phyloP scores from a whole-genome alignment of 1,140 invertebrate genomes.

The Tetragonula clypearis region DNA sequence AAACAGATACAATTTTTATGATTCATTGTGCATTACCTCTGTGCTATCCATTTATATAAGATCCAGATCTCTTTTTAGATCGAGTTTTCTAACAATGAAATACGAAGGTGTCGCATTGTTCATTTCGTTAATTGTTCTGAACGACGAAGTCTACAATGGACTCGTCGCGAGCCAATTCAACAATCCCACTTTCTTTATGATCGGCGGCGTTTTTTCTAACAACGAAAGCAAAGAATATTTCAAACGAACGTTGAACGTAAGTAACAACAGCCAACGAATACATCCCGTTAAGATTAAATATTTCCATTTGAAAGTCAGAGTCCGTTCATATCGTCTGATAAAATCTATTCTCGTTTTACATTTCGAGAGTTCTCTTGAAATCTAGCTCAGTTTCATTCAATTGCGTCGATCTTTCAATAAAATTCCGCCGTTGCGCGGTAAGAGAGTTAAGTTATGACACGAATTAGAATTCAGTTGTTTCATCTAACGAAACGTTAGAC shows the following conservation, averaged over 20 bases:
- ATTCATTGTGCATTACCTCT: neutral
- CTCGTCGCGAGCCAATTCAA: slow-evolving; percentile 45
- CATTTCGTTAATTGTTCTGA: slow-evolving; percentile 50
- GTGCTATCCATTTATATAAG: neutral
- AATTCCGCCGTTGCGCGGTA: neutral
- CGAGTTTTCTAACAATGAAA: slow-evolving; percentile 33
- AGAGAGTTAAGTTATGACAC: neutral
- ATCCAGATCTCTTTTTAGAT: neutral
- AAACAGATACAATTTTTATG: neutral
- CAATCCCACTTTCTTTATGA: slow-evolving; percentile 91
- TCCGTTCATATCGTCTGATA: neutral
- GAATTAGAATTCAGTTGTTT: neutral
- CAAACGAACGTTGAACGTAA: slow-evolving; percentile 90
- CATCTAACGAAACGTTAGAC: neutral
- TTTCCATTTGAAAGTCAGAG: neutral
- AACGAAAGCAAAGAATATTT: slow-evolving; percentile 90
- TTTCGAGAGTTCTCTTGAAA: neutral
- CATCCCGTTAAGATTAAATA: neutral
- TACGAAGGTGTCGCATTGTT: slow-evolving; percentile 39
- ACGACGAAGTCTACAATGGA: slow-evolving; percentile 43
- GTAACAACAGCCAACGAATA: slow-evolving; percentile 55
- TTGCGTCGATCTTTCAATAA: neutral
- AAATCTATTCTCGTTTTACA: too few relatives aligned
- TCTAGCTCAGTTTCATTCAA: neutral
- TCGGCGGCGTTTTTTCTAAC: slow-evolving; percentile 94